Evolutionary conservation across 2,888 invertebrate species (phyloP).

Genomic region (Brachyopa scutellaris): DNA sequence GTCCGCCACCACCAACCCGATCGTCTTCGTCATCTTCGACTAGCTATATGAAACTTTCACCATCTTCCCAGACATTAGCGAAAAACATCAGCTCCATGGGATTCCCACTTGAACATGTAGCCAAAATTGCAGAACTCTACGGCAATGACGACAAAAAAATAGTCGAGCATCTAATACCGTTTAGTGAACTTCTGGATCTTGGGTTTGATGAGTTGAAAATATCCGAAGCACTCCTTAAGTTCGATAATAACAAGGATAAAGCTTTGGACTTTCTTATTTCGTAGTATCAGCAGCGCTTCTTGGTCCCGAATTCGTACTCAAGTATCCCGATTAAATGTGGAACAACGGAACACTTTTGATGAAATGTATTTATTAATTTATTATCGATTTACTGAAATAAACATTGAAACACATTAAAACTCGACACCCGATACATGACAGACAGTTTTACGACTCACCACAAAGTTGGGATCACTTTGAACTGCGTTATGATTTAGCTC

Average conservation of each 20-base stretch:
- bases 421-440: no score
- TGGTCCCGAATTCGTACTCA: constrained; percentile 44
- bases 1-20: constrained; percentile 34
- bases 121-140: constrained; percentile 89
- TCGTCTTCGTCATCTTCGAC: constrained; percentile 53
- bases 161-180: constrained; percentile 90
- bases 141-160: constrained; percentile 94
- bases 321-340: constrained; percentile 32
- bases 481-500: no score
- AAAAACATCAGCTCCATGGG: constrained; percentile 93
- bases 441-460: no score
- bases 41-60: constrained; percentile 80
- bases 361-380: constrained; percentile 72
- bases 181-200: constrained; percentile 90
- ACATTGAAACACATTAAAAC: constrained; percentile 67
- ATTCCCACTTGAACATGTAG: constrained; percentile 90
- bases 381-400: constrained; percentile 68
- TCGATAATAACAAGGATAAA: constrained; percentile 92
- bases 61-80: constrained; percentile 86
- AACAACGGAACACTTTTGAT: constrained; percentile 60
- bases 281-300: constrained; percentile 81
- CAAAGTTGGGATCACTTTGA: no score
- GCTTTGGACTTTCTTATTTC: constrained; percentile 92
- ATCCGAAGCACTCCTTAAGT: constrained; percentile 88
- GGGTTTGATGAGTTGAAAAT: constrained; percentile 91